Evolutionary conservation across 2,113 vertebrate genomes (phyloP), one percentile per base, ranked within the genome.

Genomic region (Epinephelus fuscoguttatus): DNA sequence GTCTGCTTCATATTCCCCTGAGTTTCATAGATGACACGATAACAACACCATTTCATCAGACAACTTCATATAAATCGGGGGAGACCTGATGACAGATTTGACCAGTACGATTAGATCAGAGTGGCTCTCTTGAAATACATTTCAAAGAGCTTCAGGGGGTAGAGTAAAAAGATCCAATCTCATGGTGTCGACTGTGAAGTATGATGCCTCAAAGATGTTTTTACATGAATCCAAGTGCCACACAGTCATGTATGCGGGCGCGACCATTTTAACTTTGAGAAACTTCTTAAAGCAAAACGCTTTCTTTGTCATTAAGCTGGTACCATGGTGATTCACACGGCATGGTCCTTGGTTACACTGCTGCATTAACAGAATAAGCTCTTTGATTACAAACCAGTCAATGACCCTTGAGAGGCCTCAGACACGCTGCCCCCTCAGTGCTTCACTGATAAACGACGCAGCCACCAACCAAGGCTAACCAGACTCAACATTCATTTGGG

Each of bases 401-500:
- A 83, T 78, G 90, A 85, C 70, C 87, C 89, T 89, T 84, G 77
- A 86, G 75, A 85, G 57, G 61, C 70, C 69, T 25, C 40, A 53
- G 77, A 86, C 56, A 47, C 4, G 13, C 73, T 68, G 76, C 87
- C 87, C 88, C 81, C 81, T 81, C 85, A 33, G 84, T 56, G 82
- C 79, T 80, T 87, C 63, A 59, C 77, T 93, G 93, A 93, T 90
- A 91, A 93, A 93, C 52, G 89, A 93, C 47, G 64, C n/a, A 70
- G 78, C 74, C 82, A 81, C 77, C 69, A 75, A 84, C 62, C 73
- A 57, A 81, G 75, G 87, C 84, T 57, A 57, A 78, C 85, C 64
- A 74, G 21, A 63, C 75, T 82, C 78, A 57, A 72, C 82, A 93
- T 94, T 94, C 82, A 93, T 95, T 95, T 86, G 62, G 88, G 90